These are phyloP conservation scores for Alsophila aescularia DNA, from an alignment of 2,888 invertebrate species.

Conservation along the genomic window DNA sequence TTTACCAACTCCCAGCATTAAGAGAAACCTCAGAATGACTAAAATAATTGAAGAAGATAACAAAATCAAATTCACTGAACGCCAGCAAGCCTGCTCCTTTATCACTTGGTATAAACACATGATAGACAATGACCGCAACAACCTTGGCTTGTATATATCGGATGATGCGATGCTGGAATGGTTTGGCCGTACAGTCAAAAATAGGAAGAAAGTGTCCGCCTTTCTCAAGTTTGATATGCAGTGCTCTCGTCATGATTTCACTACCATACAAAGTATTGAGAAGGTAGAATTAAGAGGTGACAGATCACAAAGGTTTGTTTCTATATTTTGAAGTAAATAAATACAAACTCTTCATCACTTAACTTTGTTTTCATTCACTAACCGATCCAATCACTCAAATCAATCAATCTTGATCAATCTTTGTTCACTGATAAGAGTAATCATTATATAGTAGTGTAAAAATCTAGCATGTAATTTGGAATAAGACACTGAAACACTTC, in stretches of 20 bases:
- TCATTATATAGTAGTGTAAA: no score
- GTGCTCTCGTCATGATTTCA: conserved; percentile 78
- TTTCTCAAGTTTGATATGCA: conserved; percentile 84
- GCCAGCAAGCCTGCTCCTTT: conserved; percentile 70
- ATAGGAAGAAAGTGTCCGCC: conserved; percentile 81
- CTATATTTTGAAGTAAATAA: conserved; percentile 11
- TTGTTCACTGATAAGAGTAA: no score
- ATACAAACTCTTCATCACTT: conserved; percentile 26
- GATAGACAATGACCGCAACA: conserved; percentile 79
- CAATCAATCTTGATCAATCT: no score
- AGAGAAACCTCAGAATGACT: conserved; percentile 45
- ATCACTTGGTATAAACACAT: conserved; percentile 76
- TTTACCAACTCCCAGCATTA: conserved; percentile 52
- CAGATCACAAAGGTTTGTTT: conserved; percentile 57
- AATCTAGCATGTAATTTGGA: no score
- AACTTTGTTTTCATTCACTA: conserved; percentile 4
- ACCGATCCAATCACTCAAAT: not conserved
- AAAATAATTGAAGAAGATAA: conserved; percentile 48
- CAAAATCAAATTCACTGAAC: conserved; percentile 51
- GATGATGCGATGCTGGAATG: conserved; percentile 85
- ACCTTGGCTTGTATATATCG: conserved; percentile 74
- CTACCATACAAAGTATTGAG: conserved; percentile 71
- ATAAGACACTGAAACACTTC: conserved; percentile 6
- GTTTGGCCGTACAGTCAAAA: conserved; percentile 86
- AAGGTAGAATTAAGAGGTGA: conserved; percentile 62